phyloP scores from a whole-genome alignment of 2,888 invertebrate species.

The Orthosia cruda region DNA sequence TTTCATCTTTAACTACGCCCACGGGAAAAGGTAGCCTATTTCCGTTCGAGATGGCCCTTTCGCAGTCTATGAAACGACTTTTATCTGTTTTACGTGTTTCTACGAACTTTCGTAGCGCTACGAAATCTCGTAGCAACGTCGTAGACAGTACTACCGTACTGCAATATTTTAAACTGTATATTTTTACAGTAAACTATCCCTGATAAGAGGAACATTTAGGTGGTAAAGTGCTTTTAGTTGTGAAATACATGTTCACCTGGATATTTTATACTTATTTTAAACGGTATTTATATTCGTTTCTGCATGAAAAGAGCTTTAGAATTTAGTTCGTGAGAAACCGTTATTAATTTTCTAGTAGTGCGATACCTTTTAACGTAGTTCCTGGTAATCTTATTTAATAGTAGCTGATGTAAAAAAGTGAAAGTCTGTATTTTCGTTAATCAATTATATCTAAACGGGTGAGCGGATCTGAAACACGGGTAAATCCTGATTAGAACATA shows the following conservation, averaged over 20 bases:
- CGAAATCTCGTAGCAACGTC: conserved; percentile 43
- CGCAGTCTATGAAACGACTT: neutral
- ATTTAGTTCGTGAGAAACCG: neutral
- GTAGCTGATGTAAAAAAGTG: no score
- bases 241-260: conserved; percentile 34
- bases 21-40: neutral
- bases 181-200: neutral
- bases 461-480: no score
- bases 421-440: no score
- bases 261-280: neutral
- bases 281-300: neutral
- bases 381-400: no score
- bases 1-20: neutral
- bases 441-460: no score
- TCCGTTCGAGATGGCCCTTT: neutral
- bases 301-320: neutral
- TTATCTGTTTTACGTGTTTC: neutral
- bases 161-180: no score
- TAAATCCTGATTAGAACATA: no score
- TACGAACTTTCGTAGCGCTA: conserved; percentile 35
- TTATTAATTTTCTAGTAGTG: neutral
- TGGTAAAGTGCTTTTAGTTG: conserved; percentile 11
- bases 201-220: conserved; percentile 21
- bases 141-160: conserved; percentile 19
- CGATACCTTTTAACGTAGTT: no score